Evolutionary conservation across 1,140 invertebrate species (phyloP), one percentile per base, ranked within the genome.

Genomic region (Procambarus virginalis): DNA sequence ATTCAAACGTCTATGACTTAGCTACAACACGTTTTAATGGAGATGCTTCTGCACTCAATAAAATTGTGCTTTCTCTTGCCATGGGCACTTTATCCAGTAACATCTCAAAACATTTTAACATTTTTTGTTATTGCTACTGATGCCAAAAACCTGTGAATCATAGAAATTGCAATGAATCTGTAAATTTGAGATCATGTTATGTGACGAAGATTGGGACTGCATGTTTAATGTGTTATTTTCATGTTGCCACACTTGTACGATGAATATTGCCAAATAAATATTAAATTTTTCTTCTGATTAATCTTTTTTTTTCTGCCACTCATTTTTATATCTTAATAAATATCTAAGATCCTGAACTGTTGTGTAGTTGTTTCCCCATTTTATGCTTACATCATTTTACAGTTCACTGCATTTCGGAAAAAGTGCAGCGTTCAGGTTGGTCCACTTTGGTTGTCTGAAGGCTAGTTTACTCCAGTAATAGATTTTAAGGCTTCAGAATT

Each of bases 371-470:
- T 20, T 51, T 51, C 78, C 78, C 78, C 78, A 55, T 79, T 79
- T 79, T 79, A 79, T 79, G 78, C 78, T 79, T 17, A 79, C 64
- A n/a, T 84, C 82, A 70, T 84, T 84, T 84, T 84, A 84, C 82
- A 84, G 82, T 84, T 70, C 48, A 84, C 82, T 84, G 82, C 82
- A 48, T 84, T 70, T 84, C 60, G 82, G 82, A 84, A 84, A 84
- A 84, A 84, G 68, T 84, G 82, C 82, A 84, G 68, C 82, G 64
- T 49, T 48, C 82, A 84, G 82, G 82, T 84, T 84, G 82, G 82
- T 84, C 68, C 82, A 55, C 82, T 84, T 84, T 46, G 48, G 78
- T 79, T 79, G 55, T 79, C 78, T 79, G 48, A n/a, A 79, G 60
- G 60, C 10, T 64, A 64, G 60, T 64, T 14, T 64, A 17, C 60